Evolutionary conservation across 2,113 vertebrate genomes (phyloP), one percentile per base, ranked within the genome.

Genomic region (Hypocryptadius cinnamomeus): DNA sequence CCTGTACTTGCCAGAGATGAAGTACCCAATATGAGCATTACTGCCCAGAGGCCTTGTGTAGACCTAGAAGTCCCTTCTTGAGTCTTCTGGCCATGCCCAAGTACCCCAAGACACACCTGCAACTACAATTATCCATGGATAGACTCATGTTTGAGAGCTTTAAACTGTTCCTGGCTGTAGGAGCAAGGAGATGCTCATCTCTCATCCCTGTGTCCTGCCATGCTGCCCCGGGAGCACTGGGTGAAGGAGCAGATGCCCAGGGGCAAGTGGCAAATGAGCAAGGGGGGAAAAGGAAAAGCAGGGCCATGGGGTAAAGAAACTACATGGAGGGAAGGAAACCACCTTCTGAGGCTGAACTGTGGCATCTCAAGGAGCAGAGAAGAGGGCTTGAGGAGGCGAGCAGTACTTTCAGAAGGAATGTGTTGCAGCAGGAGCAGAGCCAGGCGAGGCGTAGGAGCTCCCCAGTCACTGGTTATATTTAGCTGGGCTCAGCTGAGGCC

Each of bases 381-480:
- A 69, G 48, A 79, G 59, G 57, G 40, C 35, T 44, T 60, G 87
- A 54, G 79, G 39, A 69, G 66, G 51, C 27, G 5, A 33, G 18
- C 35, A 72, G 2, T 8, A 3, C 57, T 68, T 66, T 37, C 14
- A 39, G 69, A 44, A 92, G 80, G 89, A 92, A 85, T 27, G 21
- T 4, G 1, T 3, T 66, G 45, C 25, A 3, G 16, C 0, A 0
- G 87, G 65, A 66, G 13, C 1, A 0, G 54, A 51, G 71, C 83
- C 86, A 90, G 79, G 30, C 6, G 0, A 78, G 80, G n/a, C 2
- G 0, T 3, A 61, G 69, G 63, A 82, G 64, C 83, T 95, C 64
- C 35, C 39, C 63, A 83, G 63, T 50, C 68, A n/a, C 37, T 1
- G 2, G 82, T 57, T 93, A 83, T 84, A 66, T 92, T 89, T 89